phyloP scores from a whole-genome alignment of 2,113 vertebrate genomes.

The Mungos mungo region DNA sequence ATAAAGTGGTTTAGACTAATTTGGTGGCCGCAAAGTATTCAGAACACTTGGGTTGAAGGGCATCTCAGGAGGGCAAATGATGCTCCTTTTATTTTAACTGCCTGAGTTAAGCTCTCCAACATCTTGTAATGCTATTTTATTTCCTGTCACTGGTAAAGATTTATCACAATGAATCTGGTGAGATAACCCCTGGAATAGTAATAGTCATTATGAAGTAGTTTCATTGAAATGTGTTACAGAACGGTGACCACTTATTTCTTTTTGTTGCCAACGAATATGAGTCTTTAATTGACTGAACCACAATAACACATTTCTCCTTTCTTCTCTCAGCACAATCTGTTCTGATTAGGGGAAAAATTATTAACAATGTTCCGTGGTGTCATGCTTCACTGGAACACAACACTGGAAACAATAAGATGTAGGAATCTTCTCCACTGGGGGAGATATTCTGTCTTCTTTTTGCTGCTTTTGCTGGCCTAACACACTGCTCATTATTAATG shows the following conservation, averaged over 20 bases:
- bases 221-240: slow-evolving; percentile 5
- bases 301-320: background rate
- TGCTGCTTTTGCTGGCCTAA: background rate
- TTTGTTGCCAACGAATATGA: slow-evolving; percentile 24
- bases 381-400: background rate
- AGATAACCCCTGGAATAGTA: slow-evolving; percentile 26
- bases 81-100: background rate
- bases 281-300: slow-evolving; percentile 22
- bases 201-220: slow-evolving; percentile 48
- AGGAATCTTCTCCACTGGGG: background rate
- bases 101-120: background rate
- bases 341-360: background rate
- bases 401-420: background rate
- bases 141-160: slow-evolving; percentile 12
- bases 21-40: background rate
- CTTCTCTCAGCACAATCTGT: background rate
- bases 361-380: background rate
- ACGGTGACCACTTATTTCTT: background rate
- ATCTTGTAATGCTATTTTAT: background rate
- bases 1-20: background rate
- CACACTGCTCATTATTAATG: background rate
- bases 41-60: background rate
- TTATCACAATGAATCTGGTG: background rate
- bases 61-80: background rate
- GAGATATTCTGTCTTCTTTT: background rate